Evolutionary conservation across 2,888 invertebrate species (phyloP).

Genomic region (Rambutsinella grinnellia): DNA sequence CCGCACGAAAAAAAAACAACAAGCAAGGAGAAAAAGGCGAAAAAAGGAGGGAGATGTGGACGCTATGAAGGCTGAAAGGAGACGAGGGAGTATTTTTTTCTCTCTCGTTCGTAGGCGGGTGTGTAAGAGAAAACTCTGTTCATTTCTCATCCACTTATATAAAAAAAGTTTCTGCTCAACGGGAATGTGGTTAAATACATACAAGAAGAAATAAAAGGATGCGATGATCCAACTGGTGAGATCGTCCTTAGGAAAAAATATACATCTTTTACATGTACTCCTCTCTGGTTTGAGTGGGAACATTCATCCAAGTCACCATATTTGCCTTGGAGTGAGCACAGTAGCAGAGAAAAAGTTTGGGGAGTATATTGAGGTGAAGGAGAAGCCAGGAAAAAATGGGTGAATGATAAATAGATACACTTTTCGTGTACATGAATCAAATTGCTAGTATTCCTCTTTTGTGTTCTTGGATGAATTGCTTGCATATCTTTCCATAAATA

Average conservation of each 20-base stretch:
- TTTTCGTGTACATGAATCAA: slow-evolving; percentile 33
- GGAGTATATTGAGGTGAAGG: too few species aligned
- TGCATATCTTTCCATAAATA: too few species aligned
- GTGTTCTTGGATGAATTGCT: too few species aligned
- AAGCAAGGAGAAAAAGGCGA: slow-evolving; percentile 16
- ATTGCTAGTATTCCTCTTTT: slow-evolving; percentile 20
- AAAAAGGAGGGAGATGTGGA: slow-evolving; percentile 1
- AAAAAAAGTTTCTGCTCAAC: slow-evolving; percentile 15
- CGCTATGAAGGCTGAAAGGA: slow-evolving; percentile 20
- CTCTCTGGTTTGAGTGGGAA: too few species aligned
- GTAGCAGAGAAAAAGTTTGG: too few species aligned
- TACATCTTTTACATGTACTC: too few species aligned
- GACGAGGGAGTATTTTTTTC: slow-evolving; percentile 31
- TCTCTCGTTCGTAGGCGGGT: slow-evolving; percentile 21
- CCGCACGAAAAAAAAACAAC: slow-evolving; percentile 8
- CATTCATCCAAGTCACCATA: too few species aligned
- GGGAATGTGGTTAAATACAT: slow-evolving; percentile 13
- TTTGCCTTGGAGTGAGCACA: too few species aligned
- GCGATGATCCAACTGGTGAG: too few species aligned
- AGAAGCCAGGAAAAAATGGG: slow-evolving; percentile 19
- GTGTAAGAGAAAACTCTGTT: slow-evolving; percentile 27
- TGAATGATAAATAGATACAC: slow-evolving; percentile 43
- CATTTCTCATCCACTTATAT: slow-evolving; percentile 19
- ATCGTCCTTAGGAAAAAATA: too few species aligned
- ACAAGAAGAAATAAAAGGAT: slow-evolving; percentile 9